Conservation (phyloP, 2,888 invertebrate species). For the Sthenelais limicola region DNA sequence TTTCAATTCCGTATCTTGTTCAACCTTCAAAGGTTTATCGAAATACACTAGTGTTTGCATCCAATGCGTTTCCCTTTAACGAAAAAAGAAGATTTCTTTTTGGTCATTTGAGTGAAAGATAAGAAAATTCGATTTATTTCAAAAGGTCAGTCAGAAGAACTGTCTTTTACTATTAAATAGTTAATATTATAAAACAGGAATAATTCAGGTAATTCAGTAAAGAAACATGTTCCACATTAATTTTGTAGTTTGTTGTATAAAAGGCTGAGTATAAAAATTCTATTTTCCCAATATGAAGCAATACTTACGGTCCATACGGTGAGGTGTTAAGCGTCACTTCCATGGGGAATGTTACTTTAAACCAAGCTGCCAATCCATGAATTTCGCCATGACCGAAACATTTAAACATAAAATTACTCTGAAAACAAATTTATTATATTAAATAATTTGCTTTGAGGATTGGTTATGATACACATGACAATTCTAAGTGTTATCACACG, state of each 20-base stretch:
- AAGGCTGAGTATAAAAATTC: neutral
- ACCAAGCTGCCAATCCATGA: constrained; percentile 69
- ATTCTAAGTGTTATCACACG: neutral
- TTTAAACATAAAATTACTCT: constrained; percentile 62
- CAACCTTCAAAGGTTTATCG: constrained; percentile 57
- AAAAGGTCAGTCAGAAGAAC: neutral
- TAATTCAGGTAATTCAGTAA: too few relatives aligned
- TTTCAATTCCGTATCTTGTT: constrained; percentile 62
- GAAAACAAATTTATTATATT: constrained; percentile 45
- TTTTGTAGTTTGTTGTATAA: neutral
- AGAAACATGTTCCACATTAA: neutral
- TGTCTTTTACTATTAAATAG: too few relatives aligned
- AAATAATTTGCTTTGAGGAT: neutral
- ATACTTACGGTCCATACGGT: constrained; percentile 64
- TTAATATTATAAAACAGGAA: too few relatives aligned
- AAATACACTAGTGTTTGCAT: constrained; percentile 64
- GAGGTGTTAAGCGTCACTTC: constrained; percentile 64
- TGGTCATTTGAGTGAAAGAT: too few relatives aligned
- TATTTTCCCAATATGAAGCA: too few relatives aligned
- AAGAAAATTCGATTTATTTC: too few relatives aligned
- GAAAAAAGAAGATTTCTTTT: neutral
- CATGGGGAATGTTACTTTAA: constrained; percentile 66
- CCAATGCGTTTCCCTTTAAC: constrained; percentile 66
- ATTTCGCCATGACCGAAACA: constrained; percentile 65
- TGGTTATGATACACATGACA: neutral